Evolutionary conservation across 2,888 invertebrate species (phyloP), one percentile per base, ranked within the genome.

Genomic region (Anoncus sp.): DNA sequence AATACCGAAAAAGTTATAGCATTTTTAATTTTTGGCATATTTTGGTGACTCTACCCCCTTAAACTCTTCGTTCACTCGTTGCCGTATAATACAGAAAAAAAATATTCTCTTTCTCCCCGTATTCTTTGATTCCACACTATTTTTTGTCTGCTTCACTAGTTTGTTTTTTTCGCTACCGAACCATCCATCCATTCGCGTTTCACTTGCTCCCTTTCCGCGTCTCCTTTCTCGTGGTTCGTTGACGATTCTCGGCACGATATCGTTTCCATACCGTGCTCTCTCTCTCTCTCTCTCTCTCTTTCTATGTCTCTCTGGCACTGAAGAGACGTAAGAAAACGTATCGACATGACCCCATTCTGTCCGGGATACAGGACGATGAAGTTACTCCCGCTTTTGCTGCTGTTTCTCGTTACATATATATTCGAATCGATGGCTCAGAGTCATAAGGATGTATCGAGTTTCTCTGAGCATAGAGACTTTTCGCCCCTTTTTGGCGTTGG

Each of bases 321-420:
- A 65, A 47, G 73, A 31, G 55, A 73, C 53, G 67, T 59, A 79
- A 77, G 80, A 72, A 77, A 70, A 73, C 79, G 80, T 81, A 86
- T 84, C 83, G 83, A 81, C 78, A 76, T 80, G 83, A 84, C 82
- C 82, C 71, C 73, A 77, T 85, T 85, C 85, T 85, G 85, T 85
- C n/a, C 81, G 75, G 65, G 70, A 55, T 66, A 66, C 79, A 57
- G 75, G 62, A 59, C 69, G 79, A 31, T 55, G 69, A 73, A 65
- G 67, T 67, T 79, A 57, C 71, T 49, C 22, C n/a, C 71, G 43
- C 51, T 43, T 70, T 60, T 40, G 73, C 27, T 57, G 63, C 57
- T 67, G 38, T 22, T 69, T 22, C 43, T 55, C 59, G 47, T 69
- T 22, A 16, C 38, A 35, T 22, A 20, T 38, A 40, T 9, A 47